A percentile compares a stretch with the other conserved stretches of the same genome.
These are phyloP conservation scores for Tipula helvola DNA, from an alignment of 2,888 invertebrate genomes.

Conservation along the genomic window DNA sequence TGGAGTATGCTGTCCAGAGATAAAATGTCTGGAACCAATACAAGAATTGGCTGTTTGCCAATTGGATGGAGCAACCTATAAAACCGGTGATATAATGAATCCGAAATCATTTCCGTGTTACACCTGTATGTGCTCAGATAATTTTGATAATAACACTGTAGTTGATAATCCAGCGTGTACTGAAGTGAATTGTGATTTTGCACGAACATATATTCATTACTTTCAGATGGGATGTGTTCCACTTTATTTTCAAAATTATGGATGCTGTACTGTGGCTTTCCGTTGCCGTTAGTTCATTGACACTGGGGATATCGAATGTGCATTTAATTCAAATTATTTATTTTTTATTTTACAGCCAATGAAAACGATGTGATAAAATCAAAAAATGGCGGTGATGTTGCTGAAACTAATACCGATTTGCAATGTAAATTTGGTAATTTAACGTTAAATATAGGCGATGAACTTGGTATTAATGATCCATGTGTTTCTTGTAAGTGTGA, in stretches of 20 bases:
- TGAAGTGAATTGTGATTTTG: slow-evolving; percentile 18
- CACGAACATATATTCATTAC: slow-evolving; percentile 16
- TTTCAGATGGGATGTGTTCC: slow-evolving; percentile 19
- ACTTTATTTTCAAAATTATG: slow-evolving; percentile 16
- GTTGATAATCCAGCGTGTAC: slow-evolving; percentile 18
- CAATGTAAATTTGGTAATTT: slow-evolving; percentile 37
- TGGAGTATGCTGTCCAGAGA: neutral
- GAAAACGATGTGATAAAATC: neutral
- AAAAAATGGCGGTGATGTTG: neutral
- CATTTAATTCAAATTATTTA: neutral
- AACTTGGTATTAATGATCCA: slow-evolving; percentile 32
- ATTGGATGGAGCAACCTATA: slow-evolving; percentile 11
- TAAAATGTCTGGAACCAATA: neutral
- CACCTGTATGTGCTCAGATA: slow-evolving; percentile 15
- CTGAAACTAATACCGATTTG: slow-evolving; percentile 12
- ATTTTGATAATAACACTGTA: slow-evolving; percentile 13
- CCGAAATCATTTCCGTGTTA: slow-evolving; percentile 14
- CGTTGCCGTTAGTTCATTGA: neutral
- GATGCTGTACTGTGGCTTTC: neutral
- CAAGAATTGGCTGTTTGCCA: slow-evolving; percentile 16
- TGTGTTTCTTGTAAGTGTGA: slow-evolving; percentile 37
- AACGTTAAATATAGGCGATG: slow-evolving; percentile 37
- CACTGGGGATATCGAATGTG: neutral
- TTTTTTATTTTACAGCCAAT: neutral
- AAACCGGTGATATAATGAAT: slow-evolving; percentile 18